A percentile compares a stretch with the other conserved stretches of the same genome.
These are phyloP conservation scores for Frankliniella intonsa DNA, from an alignment of 2,888 invertebrate genomes.

Conservation along the genomic window DNA sequence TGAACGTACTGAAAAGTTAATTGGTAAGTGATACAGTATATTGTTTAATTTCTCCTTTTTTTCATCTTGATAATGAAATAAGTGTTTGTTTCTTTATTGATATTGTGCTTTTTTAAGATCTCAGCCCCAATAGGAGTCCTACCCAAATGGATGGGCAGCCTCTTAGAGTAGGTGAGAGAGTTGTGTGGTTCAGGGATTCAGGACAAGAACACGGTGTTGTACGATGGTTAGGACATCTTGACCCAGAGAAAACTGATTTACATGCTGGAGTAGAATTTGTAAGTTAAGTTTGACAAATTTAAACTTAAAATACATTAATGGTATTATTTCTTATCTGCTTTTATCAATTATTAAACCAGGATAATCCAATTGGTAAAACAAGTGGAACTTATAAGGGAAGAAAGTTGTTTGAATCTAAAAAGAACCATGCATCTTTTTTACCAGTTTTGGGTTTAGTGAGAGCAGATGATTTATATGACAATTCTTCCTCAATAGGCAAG, in stretches of 20 bases:
- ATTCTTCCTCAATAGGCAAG: constrained; percentile 35
- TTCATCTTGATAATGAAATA: background rate
- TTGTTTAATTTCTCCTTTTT: background rate
- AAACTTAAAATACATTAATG: background rate
- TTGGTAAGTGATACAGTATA: constrained; percentile 31
- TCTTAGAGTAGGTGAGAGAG: constrained; percentile 39
- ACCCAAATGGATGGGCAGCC: constrained; percentile 32
- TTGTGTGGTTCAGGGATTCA: constrained; percentile 40
- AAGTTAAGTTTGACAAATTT: constrained; percentile 33
- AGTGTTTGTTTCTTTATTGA: background rate
- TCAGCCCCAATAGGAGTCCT: background rate
- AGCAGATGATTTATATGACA: constrained; percentile 45
- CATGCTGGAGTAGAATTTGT: constrained; percentile 40
- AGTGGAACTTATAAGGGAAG: constrained; percentile 50
- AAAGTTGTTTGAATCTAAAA: constrained; percentile 46
- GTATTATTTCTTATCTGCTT: background rate
- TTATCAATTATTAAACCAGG: constrained; percentile 44
- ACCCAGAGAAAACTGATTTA: constrained; percentile 33
- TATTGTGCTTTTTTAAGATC: constrained; percentile 32
- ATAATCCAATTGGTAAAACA: constrained; percentile 51
- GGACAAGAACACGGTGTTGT: constrained; percentile 37
- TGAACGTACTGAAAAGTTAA: constrained; percentile 34
- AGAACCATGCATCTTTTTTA: constrained; percentile 50
- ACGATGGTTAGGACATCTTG: constrained; percentile 35
- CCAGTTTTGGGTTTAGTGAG: constrained; percentile 50